Evolutionary conservation across 1,140 invertebrate genomes (phyloP), one percentile per base, ranked within the genome.

Genomic region (Temnothorax longispinosus): DNA sequence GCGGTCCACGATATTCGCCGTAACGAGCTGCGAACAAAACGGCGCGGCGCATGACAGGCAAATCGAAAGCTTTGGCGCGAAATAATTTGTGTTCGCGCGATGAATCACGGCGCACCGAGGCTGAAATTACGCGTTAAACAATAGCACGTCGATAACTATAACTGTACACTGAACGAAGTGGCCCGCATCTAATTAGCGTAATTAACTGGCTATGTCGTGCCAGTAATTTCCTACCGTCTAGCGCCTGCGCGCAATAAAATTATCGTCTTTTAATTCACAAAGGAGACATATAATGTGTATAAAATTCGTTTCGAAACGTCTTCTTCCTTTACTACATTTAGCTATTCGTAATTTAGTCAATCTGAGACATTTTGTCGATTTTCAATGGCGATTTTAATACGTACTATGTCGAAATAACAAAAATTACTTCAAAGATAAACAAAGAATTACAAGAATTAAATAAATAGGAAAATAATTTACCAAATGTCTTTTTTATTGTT

Each of bases 41-140:
- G 87, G 72, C 60, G 87, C 65, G 62, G 74, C 78, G 82, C 74
- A 77, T 87, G 86, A 86, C 77, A 87, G 78, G 44, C 86, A 69
- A 85, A 81, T 82, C 88, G 77, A 72, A 67, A 87, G 78, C 82
- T 89, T 89, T 87, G 77, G 87, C 87, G 84, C 27, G 65, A 86
- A 91, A 81, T 90, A 92, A 91, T 92, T 92, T 91, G 91, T 91
- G 89, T 85, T 78, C 77, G 75, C 41, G 74, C 89, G 87, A 92
- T 91, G 90, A 91, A 91, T 92, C 84, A 87, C 82, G 71, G 58
- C 62, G 86, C 87, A 84, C 81, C 85, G 67, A 69, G 60, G 88
- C 76, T 88, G 88, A 90, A 90, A 90, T 90, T 90, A 87, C 88
- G 88, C 88, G 88, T 90, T 88, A 88, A 87, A 90, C 90, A 91